Conservation (phyloP, 2,113 vertebrate species). For the Madoqua kirkii region DNA sequence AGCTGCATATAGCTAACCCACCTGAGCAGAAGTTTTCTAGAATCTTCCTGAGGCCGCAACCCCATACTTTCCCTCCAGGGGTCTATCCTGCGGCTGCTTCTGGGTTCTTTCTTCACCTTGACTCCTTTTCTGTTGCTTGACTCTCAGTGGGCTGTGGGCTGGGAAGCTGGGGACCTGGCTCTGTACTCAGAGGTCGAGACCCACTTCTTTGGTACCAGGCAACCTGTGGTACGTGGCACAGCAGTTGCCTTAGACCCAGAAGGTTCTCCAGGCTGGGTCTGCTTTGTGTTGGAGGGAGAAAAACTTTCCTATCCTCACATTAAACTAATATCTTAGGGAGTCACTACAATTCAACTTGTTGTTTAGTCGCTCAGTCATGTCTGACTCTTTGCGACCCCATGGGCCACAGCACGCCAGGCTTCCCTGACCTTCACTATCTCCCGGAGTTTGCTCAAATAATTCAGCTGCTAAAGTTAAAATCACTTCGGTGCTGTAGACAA, state of each 20-base stretch:
- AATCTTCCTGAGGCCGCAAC: neutral
- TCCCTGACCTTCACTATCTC: neutral
- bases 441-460: neutral
- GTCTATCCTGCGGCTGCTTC: neutral
- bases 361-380: neutral
- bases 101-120: neutral
- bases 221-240: neutral
- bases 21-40: slow-evolving; percentile 15
- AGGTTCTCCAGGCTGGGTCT: neutral
- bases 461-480: neutral
- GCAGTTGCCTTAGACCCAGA: neutral
- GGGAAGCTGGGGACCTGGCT: neutral
- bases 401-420: neutral
- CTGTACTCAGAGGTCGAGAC: neutral
- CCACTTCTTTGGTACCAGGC: neutral
- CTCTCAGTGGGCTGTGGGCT: neutral
- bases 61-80: neutral
- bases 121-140: neutral
- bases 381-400: neutral
- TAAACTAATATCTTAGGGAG: neutral
- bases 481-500: neutral
- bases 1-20: neutral
- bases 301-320: neutral
- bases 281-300: neutral
- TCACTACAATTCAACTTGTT: neutral